Conservation (phyloP, 2,113 vertebrate species). For the Agapornis roseicollis region DNA sequence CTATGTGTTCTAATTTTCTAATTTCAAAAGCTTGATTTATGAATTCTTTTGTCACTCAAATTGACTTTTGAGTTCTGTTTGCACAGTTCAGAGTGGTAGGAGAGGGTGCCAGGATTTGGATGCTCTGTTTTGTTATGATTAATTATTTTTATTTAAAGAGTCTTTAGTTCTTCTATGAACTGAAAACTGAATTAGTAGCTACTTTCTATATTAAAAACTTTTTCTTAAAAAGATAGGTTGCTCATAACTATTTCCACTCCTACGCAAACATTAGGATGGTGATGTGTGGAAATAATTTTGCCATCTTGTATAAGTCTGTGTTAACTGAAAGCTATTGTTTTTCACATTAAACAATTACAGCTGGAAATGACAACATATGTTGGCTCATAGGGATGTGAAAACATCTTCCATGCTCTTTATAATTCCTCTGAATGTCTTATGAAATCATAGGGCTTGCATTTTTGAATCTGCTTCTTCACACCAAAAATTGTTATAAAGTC, state of each 20-base stretch:
- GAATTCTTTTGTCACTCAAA: not conserved
- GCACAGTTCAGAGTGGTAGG: not conserved
- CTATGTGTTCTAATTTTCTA: not conserved
- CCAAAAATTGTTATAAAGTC: not conserved
- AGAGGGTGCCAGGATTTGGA: not conserved
- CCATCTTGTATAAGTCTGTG: not conserved
- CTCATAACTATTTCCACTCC: not conserved
- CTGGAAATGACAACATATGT: not conserved
- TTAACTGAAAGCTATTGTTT: conserved; percentile 12
- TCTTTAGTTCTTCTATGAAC: not conserved
- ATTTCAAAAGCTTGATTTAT: not conserved
- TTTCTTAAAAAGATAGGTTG: not conserved
- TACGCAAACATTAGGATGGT: not conserved
- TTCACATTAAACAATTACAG: not conserved
- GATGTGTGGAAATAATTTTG: not conserved
- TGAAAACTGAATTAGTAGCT: not conserved
- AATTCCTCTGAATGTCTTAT: not conserved
- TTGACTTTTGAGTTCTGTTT: not conserved
- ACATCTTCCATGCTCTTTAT: not conserved
- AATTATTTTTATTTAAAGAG: not conserved
- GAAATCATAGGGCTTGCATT: not conserved
- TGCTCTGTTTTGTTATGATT: accelerated
- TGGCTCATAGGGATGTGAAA: not conserved
- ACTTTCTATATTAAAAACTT: not conserved
- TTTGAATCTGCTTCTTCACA: not conserved